These are phyloP conservation scores for Hassar affinis DNA, from an alignment of 2,113 vertebrate species.

Conservation along the genomic window DNA sequence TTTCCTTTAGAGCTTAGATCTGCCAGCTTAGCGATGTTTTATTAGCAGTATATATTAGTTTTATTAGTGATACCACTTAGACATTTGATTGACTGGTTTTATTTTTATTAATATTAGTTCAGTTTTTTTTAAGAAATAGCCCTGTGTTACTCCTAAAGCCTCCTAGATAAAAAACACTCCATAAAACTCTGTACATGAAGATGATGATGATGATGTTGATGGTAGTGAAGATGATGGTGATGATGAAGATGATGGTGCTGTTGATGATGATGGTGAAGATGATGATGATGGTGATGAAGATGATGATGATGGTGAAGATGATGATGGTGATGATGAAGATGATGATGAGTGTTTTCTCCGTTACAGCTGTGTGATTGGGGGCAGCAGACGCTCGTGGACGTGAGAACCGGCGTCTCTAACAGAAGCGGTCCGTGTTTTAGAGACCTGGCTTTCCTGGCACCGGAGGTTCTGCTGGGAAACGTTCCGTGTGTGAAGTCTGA, in stretches of 20 bases:
- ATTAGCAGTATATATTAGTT: too few relatives aligned
- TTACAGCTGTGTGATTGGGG: constrained; percentile 55
- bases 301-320: neutral
- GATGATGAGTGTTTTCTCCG: neutral
- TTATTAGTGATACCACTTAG: too few relatives aligned
- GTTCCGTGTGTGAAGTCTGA: constrained; percentile 31
- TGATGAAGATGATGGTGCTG: too few relatives aligned
- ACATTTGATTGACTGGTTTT: too few relatives aligned
- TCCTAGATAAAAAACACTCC: neutral
- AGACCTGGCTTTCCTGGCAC: constrained; percentile 46
- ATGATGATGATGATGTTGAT: too few relatives aligned
- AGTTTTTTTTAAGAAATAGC: neutral
- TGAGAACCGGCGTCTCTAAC: neutral
- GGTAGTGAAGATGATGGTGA: too few relatives aligned
- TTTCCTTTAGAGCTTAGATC: neutral
- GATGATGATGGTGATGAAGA: too few relatives aligned
- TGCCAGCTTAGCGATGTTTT: too few relatives aligned
- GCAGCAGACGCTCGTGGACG: constrained; percentile 7
- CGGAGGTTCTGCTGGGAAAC: constrained; percentile 39
- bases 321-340: neutral
- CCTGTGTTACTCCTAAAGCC: neutral
- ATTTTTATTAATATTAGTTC: neutral
- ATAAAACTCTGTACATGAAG: neutral
- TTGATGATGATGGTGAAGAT: too few relatives aligned
- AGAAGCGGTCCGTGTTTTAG: constrained; percentile 30